These are phyloP conservation scores for Petrocephalus zakoni DNA, from an alignment of 2,113 vertebrate genomes.

Conservation along the genomic window DNA sequence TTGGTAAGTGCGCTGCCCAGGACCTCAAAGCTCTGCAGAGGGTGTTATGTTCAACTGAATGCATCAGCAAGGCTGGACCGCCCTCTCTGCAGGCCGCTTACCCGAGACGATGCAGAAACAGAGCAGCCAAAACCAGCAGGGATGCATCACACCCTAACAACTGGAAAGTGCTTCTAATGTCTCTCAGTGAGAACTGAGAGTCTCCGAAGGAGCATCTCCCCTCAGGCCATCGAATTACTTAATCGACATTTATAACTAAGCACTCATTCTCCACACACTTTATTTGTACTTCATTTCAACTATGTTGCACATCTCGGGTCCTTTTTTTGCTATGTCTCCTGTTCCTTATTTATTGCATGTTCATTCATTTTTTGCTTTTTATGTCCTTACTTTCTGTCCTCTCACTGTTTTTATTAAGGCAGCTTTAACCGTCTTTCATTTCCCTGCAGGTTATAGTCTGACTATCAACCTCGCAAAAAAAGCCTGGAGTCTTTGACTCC, in stretches of 20 bases:
- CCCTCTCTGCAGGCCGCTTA: background rate
- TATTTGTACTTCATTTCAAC: background rate
- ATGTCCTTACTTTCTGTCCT: background rate
- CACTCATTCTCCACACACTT: background rate
- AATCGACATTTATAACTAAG: background rate
- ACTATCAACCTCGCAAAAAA: background rate
- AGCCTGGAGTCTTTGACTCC: background rate
- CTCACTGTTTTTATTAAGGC: background rate
- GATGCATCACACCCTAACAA: background rate
- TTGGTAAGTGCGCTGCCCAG: background rate
- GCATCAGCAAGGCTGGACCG: background rate
- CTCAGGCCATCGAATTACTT: too few species aligned
- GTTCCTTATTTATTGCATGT: background rate
- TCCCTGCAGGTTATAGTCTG: background rate
- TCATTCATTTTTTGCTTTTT: background rate
- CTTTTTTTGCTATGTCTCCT: background rate
- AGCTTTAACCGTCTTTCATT: background rate
- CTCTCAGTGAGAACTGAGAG: too few species aligned
- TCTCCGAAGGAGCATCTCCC: too few species aligned
- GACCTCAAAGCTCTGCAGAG: background rate
- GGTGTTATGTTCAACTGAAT: background rate
- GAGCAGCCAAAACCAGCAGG: background rate
- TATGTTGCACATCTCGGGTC: background rate
- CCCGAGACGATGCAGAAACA: background rate
- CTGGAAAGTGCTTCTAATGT: too few species aligned